Evolutionary conservation across 1,140 invertebrate genomes (phyloP).

Genomic region (Brachionus paranguensis): DNA sequence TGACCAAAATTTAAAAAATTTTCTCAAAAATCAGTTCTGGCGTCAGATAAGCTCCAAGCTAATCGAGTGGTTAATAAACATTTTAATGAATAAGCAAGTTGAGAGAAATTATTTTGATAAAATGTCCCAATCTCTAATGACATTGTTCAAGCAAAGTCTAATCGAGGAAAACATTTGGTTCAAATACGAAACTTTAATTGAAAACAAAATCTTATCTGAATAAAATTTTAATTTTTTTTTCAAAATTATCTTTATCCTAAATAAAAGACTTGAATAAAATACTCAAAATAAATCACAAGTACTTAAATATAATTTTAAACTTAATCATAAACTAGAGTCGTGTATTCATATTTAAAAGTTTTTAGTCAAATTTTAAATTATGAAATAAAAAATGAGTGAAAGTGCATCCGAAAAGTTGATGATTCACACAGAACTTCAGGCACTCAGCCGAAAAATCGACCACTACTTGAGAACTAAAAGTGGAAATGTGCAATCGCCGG

Average conservation of each 20-base stretch:
- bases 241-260: not conserved
- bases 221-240: not conserved
- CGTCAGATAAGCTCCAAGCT: not conserved
- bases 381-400: not conserved
- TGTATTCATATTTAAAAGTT: not conserved
- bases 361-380: not conserved
- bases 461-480: not conserved
- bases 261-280: not conserved
- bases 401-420: not conserved
- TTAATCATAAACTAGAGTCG: not conserved
- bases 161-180: not conserved
- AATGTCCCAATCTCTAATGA: not conserved
- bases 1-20: not conserved
- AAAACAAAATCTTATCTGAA: constrained; percentile 11
- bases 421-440: not conserved
- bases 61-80: not conserved
- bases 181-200: not conserved
- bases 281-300: not conserved
- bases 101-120: not conserved
- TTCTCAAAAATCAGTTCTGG: not conserved
- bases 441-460: not conserved
- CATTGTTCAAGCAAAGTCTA: not conserved
- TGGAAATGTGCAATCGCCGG: not conserved
- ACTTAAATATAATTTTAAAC: not conserved
- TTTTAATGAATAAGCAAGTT: not conserved